Percentiles rank a stretch among this genome's conserved stretches.
Conservation (phyloP, 2,113 vertebrate genomes). For the Rhodinocichla rosea region DNA sequence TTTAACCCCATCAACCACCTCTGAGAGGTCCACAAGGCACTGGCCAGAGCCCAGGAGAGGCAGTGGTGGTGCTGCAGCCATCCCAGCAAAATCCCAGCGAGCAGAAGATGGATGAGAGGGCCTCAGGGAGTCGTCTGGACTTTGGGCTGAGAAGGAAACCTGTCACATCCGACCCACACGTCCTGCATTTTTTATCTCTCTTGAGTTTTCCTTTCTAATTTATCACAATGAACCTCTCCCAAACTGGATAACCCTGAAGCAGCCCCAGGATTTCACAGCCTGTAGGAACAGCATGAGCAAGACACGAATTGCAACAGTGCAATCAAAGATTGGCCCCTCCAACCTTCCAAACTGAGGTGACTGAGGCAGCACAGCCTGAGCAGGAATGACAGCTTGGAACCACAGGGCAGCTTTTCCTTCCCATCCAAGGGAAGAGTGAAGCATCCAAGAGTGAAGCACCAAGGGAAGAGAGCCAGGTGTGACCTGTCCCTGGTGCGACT, state of each 20-base stretch:
- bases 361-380: conserved; percentile 7
- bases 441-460: too few relatives aligned
- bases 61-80: not conserved
- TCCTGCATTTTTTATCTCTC: not conserved
- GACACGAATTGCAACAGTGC: not conserved
- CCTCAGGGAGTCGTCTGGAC: conserved; percentile 35
- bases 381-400: not conserved
- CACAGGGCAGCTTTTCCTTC: not conserved
- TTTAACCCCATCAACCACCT: conserved; percentile 98
- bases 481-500: conserved; percentile 25
- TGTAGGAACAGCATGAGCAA: not conserved
- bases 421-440: not conserved
- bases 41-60: conserved; percentile 47
- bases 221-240: conserved; percentile 36
- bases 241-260: not conserved
- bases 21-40: conserved; percentile 72
- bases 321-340: not conserved
- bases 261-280: not conserved
- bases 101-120: conserved; percentile 49
- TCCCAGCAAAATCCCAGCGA: conserved; percentile 52
- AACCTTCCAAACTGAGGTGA: not conserved
- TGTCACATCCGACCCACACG: not conserved
- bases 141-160: conserved; percentile 35
- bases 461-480: not conserved
- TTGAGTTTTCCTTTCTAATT: not conserved